Evolutionary conservation across 2,888 invertebrate genomes (phyloP), one percentile per base, ranked within the genome.

Genomic region (Sicus ferrugineus): DNA sequence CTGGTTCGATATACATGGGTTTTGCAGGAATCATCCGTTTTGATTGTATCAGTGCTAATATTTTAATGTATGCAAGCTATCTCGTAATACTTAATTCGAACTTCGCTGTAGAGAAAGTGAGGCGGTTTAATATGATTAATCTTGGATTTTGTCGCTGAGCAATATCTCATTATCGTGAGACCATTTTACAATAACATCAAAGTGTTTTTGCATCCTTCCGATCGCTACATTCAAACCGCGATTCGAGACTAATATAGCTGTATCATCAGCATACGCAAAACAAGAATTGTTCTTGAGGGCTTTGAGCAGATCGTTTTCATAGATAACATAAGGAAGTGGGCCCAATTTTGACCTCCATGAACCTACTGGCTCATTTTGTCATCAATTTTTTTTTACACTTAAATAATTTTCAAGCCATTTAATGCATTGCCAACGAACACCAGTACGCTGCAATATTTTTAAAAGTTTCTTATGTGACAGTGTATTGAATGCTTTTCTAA

Each of bases 31-130:
- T 38, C 38, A 38, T 6, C 11, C 38, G 7, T 11, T 6, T 9
- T 6, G 38, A 38, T 38, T 38, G 38, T 6, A 9, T 11, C 11
- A 38, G 38, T 38, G 38, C 11, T 11, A 38, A 6, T 6, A 38
- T 38, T 38, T 9, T 9, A 9, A 11, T 38, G 38, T 38, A 38
- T 38, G 11, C 48, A 48, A n/a, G 9, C 16, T 7, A 48, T n/a
- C 14, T 48, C 48, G 16, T 48, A n/a, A n/a, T 48, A 48, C n/a
- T 48, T 48, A n/a, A 48, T 48, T 5, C 14, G n/a, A 16, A 48
- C n/a, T 48, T 48, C 48, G n/a, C n/a, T n/a, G n/a, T n/a, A 48
- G 48, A 48, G 48, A 48, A 48, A 48, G 48, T n/a, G 48, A 48
- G 48, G 48, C 48, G 48, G 48, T 11, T 34, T 34, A 34, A 34